Conservation (phyloP, 2,113 vertebrate species). For the Hippolais icterina region DNA sequence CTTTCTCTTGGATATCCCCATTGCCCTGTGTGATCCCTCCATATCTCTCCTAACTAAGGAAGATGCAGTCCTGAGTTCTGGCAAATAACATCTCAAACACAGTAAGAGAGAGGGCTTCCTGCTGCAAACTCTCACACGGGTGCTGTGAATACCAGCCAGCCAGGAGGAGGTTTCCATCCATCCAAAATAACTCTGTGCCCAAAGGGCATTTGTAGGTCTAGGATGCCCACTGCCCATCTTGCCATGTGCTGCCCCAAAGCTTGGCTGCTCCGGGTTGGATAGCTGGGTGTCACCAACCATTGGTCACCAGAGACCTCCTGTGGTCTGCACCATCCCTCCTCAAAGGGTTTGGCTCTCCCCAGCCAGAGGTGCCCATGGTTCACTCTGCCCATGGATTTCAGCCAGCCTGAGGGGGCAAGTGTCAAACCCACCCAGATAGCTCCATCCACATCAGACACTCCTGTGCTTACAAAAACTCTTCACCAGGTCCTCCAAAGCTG, state of each 20-base stretch:
- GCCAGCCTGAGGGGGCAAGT: not conserved
- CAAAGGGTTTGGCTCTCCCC: not conserved
- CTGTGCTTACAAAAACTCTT: not conserved
- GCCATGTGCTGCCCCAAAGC: not conserved
- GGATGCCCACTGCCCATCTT: not conserved
- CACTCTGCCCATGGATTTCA: not conserved
- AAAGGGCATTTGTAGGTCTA: not conserved
- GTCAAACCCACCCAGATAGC: not conserved
- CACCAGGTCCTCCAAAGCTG: not conserved
- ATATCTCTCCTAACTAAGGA: not conserved
- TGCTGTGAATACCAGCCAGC: not conserved
- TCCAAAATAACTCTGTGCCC: not conserved
- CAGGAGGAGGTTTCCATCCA: not conserved
- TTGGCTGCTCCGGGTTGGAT: not conserved
- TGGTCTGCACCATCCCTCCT: not conserved
- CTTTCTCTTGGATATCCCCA: not conserved
- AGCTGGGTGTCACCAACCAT: accelerated
- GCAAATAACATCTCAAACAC: not conserved
- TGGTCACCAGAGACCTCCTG: not conserved
- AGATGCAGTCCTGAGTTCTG: not conserved
- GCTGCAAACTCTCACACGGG: not conserved
- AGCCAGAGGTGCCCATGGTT: not conserved
- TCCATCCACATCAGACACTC: not conserved
- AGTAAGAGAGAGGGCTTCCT: not conserved
- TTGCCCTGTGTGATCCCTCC: not conserved